Conservation (phyloP, 2,797 vertebrate genomes). For the Anolis apletophallus region DNA sequence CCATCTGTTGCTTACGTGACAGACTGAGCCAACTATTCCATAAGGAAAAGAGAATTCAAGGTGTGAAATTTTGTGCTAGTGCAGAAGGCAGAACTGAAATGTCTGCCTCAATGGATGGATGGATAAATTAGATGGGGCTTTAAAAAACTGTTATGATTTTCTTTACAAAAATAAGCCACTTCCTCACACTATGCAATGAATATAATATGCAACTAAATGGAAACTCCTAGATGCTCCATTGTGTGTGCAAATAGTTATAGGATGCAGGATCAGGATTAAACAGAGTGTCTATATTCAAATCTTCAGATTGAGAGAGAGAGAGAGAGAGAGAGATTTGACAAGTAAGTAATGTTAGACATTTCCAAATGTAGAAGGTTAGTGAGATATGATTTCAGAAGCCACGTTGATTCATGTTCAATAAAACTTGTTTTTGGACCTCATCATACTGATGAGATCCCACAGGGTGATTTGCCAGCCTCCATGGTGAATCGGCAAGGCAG, state of each 20-base stretch:
- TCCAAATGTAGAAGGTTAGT: neutral
- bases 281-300: neutral
- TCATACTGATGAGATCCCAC: too few relatives aligned
- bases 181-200: neutral
- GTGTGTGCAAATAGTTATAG: neutral
- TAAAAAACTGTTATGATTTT: neutral
- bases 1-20: conserved; percentile 14
- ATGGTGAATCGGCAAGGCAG: too few relatives aligned
- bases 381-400: neutral
- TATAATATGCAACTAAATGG: neutral
- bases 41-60: neutral
- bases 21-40: conserved; percentile 28
- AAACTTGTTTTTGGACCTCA: neutral
- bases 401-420: neutral
- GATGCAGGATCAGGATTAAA: neutral
- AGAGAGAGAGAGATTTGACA: too few relatives aligned
- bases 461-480: too few relatives aligned
- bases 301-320: neutral
- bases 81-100: conserved; percentile 4
- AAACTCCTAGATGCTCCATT: neutral
- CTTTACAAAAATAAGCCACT: neutral
- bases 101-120: neutral
- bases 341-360: neutral
- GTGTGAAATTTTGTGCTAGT: conserved; percentile 29
- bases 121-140: conserved; percentile 12